Percentiles rank a stretch among this genome's conserved stretches.
phyloP scores from a whole-genome alignment of 1,140 invertebrate genomes.

The Tetranychus cinnabarinus region DNA sequence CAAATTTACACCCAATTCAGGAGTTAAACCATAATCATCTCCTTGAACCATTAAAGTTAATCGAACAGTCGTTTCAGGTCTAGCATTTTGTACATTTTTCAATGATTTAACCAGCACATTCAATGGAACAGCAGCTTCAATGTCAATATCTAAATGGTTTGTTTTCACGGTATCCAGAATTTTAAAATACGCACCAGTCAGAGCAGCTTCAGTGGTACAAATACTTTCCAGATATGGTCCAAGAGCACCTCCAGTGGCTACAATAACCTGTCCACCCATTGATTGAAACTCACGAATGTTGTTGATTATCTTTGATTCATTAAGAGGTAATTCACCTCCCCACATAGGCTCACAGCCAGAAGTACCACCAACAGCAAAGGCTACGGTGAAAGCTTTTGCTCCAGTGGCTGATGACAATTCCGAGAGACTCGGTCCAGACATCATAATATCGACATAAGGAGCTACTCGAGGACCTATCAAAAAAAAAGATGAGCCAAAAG shows the following conservation, averaged over 20 bases:
- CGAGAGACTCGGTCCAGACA: constrained; percentile 6
- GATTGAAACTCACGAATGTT: constrained; percentile 11
- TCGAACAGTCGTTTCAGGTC: constrained; percentile 10
- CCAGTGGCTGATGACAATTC: constrained; percentile 10
- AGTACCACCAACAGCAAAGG: constrained; percentile 14
- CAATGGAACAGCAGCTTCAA: constrained; percentile 13
- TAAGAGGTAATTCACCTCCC: constrained; percentile 11
- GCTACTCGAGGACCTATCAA: constrained; percentile 3
- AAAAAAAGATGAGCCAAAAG: background rate
- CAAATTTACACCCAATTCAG: constrained; percentile 13
- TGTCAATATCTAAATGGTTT: constrained; percentile 16
- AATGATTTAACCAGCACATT: constrained; percentile 13
- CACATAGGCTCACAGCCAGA: constrained; percentile 14
- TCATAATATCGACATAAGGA: constrained; percentile 5
- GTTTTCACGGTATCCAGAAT: constrained; percentile 11
- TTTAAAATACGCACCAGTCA: constrained; percentile 12
- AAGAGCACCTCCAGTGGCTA: constrained; percentile 11
- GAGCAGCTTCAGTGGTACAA: constrained; percentile 6
- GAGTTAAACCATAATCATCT: constrained; percentile 16
- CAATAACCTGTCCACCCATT: constrained; percentile 12
- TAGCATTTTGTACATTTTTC: constrained; percentile 10
- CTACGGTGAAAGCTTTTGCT: constrained; percentile 12
- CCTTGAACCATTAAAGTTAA: constrained; percentile 16
- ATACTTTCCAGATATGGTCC: constrained; percentile 15
- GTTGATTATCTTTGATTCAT: constrained; percentile 12